Evolutionary conservation across 2,113 vertebrate genomes (phyloP).

Genomic region (Amphiprion percula): DNA sequence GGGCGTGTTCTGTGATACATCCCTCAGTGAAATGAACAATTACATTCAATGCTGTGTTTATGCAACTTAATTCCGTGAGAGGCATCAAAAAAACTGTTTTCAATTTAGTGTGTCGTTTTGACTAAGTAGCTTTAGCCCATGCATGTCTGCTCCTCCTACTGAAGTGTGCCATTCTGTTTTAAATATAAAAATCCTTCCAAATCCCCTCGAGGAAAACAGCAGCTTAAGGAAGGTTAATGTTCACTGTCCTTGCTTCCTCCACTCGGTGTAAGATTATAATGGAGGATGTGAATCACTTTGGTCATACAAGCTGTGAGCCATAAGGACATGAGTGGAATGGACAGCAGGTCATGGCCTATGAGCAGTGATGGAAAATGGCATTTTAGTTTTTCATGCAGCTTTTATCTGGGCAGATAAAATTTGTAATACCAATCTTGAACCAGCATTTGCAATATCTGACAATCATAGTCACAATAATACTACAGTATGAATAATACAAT

Average conservation of each 20-base stretch:
- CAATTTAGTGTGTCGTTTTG: constrained; percentile 47
- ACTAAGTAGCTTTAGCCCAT: constrained; percentile 60
- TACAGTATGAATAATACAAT: background rate
- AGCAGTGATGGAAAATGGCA: background rate
- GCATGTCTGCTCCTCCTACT: constrained; percentile 67
- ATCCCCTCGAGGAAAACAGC: constrained; percentile 70
- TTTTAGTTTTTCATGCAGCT: background rate
- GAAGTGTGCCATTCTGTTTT: constrained; percentile 61
- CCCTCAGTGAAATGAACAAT: constrained; percentile 36
- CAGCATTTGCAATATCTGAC: background rate
- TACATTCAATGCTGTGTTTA: constrained; percentile 12
- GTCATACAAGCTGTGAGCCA: constrained; percentile 31
- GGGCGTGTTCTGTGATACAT: background rate
- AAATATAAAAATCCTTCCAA: constrained; percentile 61
- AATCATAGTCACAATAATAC: background rate
- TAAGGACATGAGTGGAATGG: constrained; percentile 15
- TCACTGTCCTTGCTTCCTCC: constrained; percentile 47
- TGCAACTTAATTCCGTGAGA: constrained; percentile 40
- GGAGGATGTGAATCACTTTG: constrained; percentile 51
- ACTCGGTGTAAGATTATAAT: constrained; percentile 53
- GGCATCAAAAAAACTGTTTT: constrained; percentile 29
- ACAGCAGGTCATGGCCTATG: constrained; percentile 34
- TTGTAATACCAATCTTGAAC: background rate
- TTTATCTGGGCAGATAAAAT: constrained; percentile 10
- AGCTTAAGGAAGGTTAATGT: constrained; percentile 70